Base-by-base conservation (phyloP, 2,797 vertebrate species). In the Pogoniulus pusillus region DNA sequence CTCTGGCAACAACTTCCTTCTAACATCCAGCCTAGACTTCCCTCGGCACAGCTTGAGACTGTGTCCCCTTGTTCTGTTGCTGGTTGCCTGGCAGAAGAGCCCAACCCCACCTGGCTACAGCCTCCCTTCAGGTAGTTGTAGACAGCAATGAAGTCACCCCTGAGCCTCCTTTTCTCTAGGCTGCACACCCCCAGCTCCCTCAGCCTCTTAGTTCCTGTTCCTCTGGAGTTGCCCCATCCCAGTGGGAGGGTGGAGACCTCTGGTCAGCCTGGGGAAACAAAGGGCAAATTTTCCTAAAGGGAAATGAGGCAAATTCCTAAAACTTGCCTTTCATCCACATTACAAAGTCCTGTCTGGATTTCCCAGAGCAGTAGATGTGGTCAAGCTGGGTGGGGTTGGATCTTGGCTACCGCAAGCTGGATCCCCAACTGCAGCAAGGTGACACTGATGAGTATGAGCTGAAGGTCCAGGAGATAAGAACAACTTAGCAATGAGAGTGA, bases 161-260 rank as follows among this genome's bases (percentile, higher is more conserved):
- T n/a, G n/a, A n/a, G n/a, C n/a, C n/a, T n/a, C n/a, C n/a, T n/a
- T n/a, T n/a, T n/a, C n/a, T n/a, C n/a, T n/a, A n/a, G n/a, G n/a
- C n/a, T n/a, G n/a, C n/a, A n/a, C n/a, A n/a, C n/a, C n/a, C n/a
- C n/a, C n/a, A n/a, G n/a, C n/a, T n/a, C n/a, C n/a, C n/a, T n/a
- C n/a, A n/a, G n/a, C n/a, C n/a, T n/a, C n/a, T n/a, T 17, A 7
- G 49, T 18, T 63, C 8, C 24, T 70, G 82, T 58, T 4, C 15
- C 7, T 3, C 16, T 4, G 5, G 4, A 4, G 12, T 15, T 6
- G 15, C 23, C 51, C 79, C 15, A 23, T 63, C 27, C 22, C 37
- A 10, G 17, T 0, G 0, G 23, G 22, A 59, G 29, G 3, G 1
- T 45, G 64, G 11, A 62, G 45, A 6, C 14, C 24, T 66, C 37